Conservation (phyloP, 2,113 vertebrate genomes). For the Neogobius melanostomus region DNA sequence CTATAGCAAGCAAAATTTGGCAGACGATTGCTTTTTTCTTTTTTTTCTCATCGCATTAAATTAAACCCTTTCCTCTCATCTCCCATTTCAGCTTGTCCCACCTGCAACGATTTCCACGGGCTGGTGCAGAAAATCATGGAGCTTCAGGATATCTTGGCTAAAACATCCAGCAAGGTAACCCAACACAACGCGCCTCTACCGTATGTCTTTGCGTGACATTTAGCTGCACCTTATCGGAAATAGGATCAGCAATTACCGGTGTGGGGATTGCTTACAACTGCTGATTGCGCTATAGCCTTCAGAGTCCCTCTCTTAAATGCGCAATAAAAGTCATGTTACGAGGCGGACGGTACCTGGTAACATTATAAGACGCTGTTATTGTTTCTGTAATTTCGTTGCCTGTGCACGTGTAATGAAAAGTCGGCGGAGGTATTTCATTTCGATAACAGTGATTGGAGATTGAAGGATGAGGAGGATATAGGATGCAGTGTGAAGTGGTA, state of each 20-base stretch:
- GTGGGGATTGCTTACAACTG: background rate
- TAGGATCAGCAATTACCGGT: slow-evolving; percentile 10
- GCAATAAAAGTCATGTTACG: slow-evolving; percentile 23
- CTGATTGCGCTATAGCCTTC: background rate
- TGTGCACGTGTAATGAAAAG: slow-evolving; percentile 19
- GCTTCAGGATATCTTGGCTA: slow-evolving; percentile 94
- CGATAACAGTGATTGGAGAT: slow-evolving; percentile 16
- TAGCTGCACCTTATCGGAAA: background rate
- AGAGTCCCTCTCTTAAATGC: slow-evolving; percentile 3
- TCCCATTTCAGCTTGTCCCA: slow-evolving; percentile 88
- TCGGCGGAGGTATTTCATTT: slow-evolving; percentile 21
- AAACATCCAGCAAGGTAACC: slow-evolving; percentile 96
- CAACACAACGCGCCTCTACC: background rate
- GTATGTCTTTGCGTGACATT: background rate
- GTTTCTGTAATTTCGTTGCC: slow-evolving; percentile 16
- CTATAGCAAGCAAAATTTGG: background rate
- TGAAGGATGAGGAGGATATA: background rate
- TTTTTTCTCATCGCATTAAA: background rate
- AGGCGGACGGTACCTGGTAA: slow-evolving; percentile 17
- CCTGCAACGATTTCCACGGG: slow-evolving; percentile 97
- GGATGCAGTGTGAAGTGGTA: too few species aligned
- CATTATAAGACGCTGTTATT: slow-evolving; percentile 8
- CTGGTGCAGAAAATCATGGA: slow-evolving; percentile 99
- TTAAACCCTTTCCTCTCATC: slow-evolving; percentile 13
- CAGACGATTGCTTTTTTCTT: background rate